Percentiles rank a stretch among this genome's conserved stretches.
Conservation (phyloP, 2,888 invertebrate species). For the Cheilosia variabilis region DNA sequence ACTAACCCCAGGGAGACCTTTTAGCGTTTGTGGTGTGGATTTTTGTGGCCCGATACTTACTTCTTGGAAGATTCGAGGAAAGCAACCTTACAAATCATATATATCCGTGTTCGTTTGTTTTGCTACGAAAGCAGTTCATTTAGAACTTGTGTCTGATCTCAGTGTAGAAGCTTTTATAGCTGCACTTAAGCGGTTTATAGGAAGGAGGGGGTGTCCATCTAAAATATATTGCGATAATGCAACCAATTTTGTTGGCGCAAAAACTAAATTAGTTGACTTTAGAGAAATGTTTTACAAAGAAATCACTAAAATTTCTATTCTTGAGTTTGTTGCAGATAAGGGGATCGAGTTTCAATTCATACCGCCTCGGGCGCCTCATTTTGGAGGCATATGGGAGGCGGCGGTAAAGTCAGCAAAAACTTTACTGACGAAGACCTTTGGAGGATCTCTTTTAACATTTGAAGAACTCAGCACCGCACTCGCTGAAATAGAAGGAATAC, state of each 20-base stretch:
- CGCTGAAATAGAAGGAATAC: background rate
- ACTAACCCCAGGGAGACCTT: slow-evolving; percentile 11
- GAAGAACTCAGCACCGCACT: background rate
- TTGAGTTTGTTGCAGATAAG: too few species aligned
- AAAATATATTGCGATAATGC: slow-evolving; percentile 5
- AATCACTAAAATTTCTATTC: slow-evolving; percentile 12
- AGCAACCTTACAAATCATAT: slow-evolving; percentile 22
- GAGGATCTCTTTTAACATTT: slow-evolving; percentile 8
- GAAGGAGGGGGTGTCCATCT: slow-evolving; percentile 21
- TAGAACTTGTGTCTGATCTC: slow-evolving; percentile 36
- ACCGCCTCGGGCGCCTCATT: slow-evolving; percentile 6
- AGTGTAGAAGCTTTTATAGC: slow-evolving; percentile 11
- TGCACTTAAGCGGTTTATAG: slow-evolving; percentile 28
- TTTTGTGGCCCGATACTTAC: slow-evolving; percentile 33
- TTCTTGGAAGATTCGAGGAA: slow-evolving; percentile 40
- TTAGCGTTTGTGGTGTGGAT: slow-evolving; percentile 35
- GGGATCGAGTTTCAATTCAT: slow-evolving; percentile 36
- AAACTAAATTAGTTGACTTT: too few species aligned
- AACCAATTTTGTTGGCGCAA: slow-evolving; percentile 43
- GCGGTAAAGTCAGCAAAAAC: too few species aligned
- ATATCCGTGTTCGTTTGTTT: slow-evolving; percentile 30
- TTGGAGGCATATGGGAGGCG: background rate
- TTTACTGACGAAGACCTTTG: slow-evolving; percentile 7
- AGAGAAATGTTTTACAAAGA: slow-evolving; percentile 34
- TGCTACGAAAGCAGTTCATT: slow-evolving; percentile 27